Percentiles rank a stretch among this genome's conserved stretches.
Conservation (phyloP, 2,113 vertebrate species). For the Halcyon malimbica region DNA sequence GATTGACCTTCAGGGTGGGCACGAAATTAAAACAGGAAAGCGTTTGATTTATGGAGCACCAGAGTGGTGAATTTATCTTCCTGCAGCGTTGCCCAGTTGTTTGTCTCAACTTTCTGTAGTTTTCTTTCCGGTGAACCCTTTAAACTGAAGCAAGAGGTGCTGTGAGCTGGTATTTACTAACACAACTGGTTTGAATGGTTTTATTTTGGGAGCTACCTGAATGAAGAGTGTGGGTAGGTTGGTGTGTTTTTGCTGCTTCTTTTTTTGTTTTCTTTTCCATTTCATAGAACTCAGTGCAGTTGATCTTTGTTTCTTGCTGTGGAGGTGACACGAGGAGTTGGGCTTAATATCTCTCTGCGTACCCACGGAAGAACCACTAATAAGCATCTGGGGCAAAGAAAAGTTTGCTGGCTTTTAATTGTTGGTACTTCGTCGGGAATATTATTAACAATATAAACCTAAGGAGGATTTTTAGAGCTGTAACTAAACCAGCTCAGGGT, state of each 20-base stretch:
- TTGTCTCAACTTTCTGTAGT: accelerated
- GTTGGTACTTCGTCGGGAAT: not conserved
- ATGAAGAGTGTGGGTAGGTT: not conserved
- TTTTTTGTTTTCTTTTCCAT: not conserved
- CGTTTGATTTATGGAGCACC: accelerated
- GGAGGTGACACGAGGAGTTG: not conserved
- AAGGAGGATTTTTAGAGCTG: not conserved
- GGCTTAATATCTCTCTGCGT: not conserved
- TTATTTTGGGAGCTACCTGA: not conserved
- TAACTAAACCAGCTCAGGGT: not conserved
- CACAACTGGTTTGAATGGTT: not conserved
- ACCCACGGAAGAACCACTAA: not conserved
- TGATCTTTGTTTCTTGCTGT: not conserved
- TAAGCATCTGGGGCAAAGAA: not conserved
- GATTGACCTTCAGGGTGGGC: not conserved
- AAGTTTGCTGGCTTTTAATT: not conserved
- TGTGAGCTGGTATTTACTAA: not conserved
- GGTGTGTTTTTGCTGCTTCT: too few species aligned
- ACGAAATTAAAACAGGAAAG: not conserved
- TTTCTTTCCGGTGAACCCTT: not conserved
- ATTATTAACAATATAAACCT: accelerated
- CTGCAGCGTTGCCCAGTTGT: accelerated
- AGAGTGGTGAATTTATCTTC: accelerated
- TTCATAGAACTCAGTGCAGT: not conserved
- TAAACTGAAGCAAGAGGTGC: not conserved